phyloP scores from a whole-genome alignment of 2,797 vertebrate species.

The Hozukius guyotensis region DNA sequence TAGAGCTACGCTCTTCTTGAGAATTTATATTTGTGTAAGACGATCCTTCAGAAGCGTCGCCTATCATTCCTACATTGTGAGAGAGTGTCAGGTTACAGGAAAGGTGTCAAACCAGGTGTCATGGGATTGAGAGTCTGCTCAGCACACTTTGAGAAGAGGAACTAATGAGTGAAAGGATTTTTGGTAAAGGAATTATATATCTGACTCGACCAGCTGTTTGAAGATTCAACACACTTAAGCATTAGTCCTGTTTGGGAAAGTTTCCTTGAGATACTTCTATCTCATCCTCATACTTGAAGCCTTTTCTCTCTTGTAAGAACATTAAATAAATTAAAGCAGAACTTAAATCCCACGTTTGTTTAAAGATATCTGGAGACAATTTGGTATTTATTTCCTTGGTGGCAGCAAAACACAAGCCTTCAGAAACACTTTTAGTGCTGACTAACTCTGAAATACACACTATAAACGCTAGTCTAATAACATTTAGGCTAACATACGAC shows the following conservation, averaged over 20 bases:
- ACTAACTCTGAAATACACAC: too few relatives aligned
- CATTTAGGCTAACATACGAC: background rate
- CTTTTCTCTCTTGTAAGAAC: background rate
- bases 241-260: background rate
- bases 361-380: too few relatives aligned
- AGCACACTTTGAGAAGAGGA: background rate
- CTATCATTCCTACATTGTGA: background rate
- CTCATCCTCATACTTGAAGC: background rate
- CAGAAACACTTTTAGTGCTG: too few relatives aligned
- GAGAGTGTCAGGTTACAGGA: conserved; percentile 2
- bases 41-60: background rate
- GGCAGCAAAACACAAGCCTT: background rate
- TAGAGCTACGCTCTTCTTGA: background rate
- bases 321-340: background rate
- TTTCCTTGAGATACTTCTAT: background rate
- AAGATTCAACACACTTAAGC: background rate
- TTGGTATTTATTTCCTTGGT: background rate
- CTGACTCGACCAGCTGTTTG: too few relatives aligned
- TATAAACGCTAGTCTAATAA: background rate
- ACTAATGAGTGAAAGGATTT: background rate
- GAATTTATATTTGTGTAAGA: background rate
- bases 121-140: background rate
- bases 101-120: conserved; percentile 5
- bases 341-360: background rate
- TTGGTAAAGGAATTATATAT: background rate